A percentile compares a stretch with the other conserved stretches of the same genome.
Evolutionary conservation across 1,140 invertebrate genomes (phyloP).

Genomic region (Belonocnema kinseyi): DNA sequence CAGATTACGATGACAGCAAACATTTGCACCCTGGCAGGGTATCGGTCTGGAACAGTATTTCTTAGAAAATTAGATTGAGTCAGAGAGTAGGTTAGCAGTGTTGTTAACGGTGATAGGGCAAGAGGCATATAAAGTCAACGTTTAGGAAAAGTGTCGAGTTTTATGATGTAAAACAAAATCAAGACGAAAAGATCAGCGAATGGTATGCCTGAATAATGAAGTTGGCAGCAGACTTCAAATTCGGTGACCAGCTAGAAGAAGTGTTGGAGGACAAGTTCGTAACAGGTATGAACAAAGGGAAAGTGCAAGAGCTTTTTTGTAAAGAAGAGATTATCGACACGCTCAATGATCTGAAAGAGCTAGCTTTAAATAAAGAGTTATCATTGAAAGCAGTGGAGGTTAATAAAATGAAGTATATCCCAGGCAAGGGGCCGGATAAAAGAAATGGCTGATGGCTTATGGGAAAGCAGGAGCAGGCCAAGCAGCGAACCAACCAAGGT

Average conservation of each 20-base stretch:
- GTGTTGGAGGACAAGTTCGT: conserved; percentile 52
- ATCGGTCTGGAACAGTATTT: conserved; percentile 52
- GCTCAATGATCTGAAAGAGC: conserved; percentile 32
- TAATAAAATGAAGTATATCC: neutral
- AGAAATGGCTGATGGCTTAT: neutral
- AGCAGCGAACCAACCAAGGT: neutral
- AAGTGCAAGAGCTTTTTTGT: conserved; percentile 43
- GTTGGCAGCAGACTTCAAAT: conserved; percentile 41
- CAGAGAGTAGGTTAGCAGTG: conserved; percentile 42
- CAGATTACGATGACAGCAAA: conserved; percentile 25
- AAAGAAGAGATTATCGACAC: conserved; percentile 36
- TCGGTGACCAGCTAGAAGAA: conserved; percentile 40
- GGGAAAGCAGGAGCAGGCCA: neutral
- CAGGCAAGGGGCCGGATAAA: neutral
- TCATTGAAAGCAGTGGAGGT: conserved; percentile 21
- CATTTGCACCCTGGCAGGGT: conserved; percentile 38
- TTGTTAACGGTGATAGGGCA: conserved; percentile 43
- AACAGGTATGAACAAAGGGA: conserved; percentile 34
- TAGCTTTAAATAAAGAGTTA: conserved; percentile 42
- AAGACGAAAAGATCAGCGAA: conserved; percentile 35
- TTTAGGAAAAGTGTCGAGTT: conserved; percentile 43
- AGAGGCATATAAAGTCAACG: conserved; percentile 42
- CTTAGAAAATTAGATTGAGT: conserved; percentile 42
- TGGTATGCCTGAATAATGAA: conserved; percentile 52
- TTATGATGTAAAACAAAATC: conserved; percentile 42